Base-by-base conservation (phyloP, 1,140 invertebrate genomes). In the Conus betulinus region DNA sequence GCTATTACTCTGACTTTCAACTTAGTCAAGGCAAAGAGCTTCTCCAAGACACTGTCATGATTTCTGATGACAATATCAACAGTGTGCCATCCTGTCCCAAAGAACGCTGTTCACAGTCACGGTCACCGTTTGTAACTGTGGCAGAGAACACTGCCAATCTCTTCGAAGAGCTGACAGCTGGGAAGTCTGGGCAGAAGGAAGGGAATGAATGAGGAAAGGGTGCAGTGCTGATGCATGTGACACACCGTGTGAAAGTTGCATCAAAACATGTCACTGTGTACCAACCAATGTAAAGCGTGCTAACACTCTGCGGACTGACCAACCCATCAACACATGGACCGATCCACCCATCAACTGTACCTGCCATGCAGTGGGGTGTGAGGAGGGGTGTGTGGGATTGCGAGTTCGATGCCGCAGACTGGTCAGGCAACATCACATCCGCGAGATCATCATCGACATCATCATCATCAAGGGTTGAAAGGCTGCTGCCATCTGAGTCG, bases 371-470 rank as follows among this genome's bases (percentile, higher is more conserved):
- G 74, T 89, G 88, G 76, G 84, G 88, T n/a, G 88, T 89, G 78
- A 89, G 83, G 55, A 89, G 63, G 87, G 84, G 87, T n/a, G 82
- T 84, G 85, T 84, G 86, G 79, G 78, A 85, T 83, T 74, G 84
- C 25, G 87, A 87, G 57, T 88, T 87, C 78, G 91, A 76, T 57
- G 87, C 52, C 6, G 79, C 60, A 51, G 93, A 93, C 85, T 91
- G 90, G 86, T 94, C 93, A 63, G 91, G 92, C 57, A 93, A 90
- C 82, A 93, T 87, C 55, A 89, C 91, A 79, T 93, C 92, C 15
- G 92, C 90, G 71, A 94, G 87, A 71, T 93, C 92, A 87, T 93
- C 93, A 85, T 93, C 92, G 88, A 89, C 89, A 71, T 91, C 88
- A 60, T 82, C 86, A 63, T 89, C 89, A 67, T 91, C 89, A 76